Evolutionary conservation across 2,888 invertebrate species (phyloP).

Genomic region (Marronus borbonicus): DNA sequence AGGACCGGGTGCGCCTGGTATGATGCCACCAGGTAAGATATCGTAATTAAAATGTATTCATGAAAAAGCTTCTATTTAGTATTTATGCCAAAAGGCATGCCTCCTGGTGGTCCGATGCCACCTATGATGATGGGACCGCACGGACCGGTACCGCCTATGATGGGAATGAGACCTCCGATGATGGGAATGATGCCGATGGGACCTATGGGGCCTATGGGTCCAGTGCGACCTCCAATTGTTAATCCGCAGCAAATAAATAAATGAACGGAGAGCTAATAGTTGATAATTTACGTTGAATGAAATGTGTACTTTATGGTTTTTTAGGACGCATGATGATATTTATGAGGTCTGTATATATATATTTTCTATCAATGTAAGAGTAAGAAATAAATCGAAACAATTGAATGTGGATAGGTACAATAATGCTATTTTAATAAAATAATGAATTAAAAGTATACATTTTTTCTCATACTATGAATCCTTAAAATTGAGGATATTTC

Average conservation of each 20-base stretch:
- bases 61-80: conserved; percentile 1
- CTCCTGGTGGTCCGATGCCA: conserved; percentile 71
- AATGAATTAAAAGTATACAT: too few species aligned
- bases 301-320: neutral
- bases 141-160: conserved; percentile 85
- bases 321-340: neutral
- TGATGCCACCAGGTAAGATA: conserved; percentile 77
- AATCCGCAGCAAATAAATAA: conserved; percentile 80
- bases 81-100: conserved; percentile 64
- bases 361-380: too few species aligned
- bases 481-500: too few species aligned
- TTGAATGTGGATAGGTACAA: too few species aligned
- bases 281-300: neutral
- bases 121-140: conserved; percentile 81
- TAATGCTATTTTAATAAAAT: too few species aligned
- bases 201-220: conserved; percentile 80
- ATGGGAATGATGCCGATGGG: conserved; percentile 87
- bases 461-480: too few species aligned
- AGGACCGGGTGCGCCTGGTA: conserved; percentile 75
- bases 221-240: conserved; percentile 82
- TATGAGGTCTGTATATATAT: too few species aligned
- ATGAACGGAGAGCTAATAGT: neutral
- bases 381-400: too few species aligned
- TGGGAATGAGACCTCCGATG: conserved; percentile 86
- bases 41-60: too few species aligned